phyloP scores from a whole-genome alignment of 2,797 vertebrate species.

The Epinephelus coioides region DNA sequence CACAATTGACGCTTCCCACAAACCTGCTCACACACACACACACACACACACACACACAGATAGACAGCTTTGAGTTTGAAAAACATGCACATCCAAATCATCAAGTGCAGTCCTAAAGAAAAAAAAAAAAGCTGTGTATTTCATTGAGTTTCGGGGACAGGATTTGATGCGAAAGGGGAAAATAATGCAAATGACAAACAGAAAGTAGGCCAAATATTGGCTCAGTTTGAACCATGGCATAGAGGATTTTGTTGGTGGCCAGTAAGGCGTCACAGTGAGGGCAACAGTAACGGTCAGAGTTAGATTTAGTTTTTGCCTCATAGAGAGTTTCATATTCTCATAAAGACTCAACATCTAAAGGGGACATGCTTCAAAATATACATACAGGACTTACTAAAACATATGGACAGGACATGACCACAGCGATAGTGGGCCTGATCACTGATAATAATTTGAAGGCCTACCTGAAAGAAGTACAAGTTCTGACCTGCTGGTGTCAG shows the following conservation, averaged over 20 bases:
- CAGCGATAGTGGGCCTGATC: too few relatives aligned
- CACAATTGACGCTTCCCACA: conserved; percentile 37
- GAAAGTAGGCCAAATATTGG: conserved; percentile 61
- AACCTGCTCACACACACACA: conserved; percentile 20
- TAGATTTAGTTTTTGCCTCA: conserved; percentile 46
- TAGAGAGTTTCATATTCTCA: conserved; percentile 22
- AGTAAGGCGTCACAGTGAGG: conserved; percentile 39
- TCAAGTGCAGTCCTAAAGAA: conserved; percentile 28
- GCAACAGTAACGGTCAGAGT: conserved; percentile 19
- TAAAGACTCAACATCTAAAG: conserved; percentile 49
- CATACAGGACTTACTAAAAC: not conserved
- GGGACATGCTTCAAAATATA: not conserved
- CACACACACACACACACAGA: conserved; percentile 2
- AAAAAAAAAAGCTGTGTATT: conserved; percentile 18
- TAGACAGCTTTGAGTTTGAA: conserved; percentile 19
- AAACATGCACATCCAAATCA: conserved; percentile 56
- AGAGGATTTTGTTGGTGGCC: conserved; percentile 54
- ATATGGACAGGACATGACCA: not conserved
- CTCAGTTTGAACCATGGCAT: conserved; percentile 46
- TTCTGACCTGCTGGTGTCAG: too few relatives aligned
- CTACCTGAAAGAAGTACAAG: too few relatives aligned
- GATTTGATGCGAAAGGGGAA: conserved; percentile 35
- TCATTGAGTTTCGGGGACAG: conserved; percentile 47
- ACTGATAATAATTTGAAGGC: too few relatives aligned
- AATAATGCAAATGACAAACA: conserved; percentile 52